Percentiles rank a stretch among this genome's conserved stretches.
Evolutionary conservation across 2,797 vertebrate species (phyloP).

Genomic region (Helarctos malayanus): DNA sequence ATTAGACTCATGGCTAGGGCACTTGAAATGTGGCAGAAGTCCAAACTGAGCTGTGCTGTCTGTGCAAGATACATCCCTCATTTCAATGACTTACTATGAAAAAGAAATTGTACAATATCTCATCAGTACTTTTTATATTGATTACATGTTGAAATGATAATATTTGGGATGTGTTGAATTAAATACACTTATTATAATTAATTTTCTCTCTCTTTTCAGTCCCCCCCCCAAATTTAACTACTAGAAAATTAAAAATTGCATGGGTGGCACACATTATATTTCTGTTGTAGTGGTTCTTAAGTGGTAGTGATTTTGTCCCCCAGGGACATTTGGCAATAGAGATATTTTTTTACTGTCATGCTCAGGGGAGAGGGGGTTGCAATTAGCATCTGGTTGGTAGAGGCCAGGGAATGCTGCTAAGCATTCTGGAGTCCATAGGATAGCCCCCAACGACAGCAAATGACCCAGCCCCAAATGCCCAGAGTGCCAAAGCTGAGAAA

Average conservation of each 20-base stretch:
- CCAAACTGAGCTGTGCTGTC: not conserved
- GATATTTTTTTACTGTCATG: not conserved
- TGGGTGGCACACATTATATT: not conserved
- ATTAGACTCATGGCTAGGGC: not conserved
- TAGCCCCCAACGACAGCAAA: not conserved
- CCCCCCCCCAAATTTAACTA: not conserved
- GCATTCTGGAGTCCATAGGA: accelerated
- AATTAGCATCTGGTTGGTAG: not conserved
- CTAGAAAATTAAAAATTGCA: not conserved
- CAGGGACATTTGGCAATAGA: not conserved
- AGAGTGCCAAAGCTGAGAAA: not conserved
- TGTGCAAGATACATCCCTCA: not conserved
- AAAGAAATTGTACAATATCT: not conserved
- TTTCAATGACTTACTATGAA: not conserved
- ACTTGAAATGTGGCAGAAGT: not conserved
- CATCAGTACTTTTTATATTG: not conserved
- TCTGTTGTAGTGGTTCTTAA: not conserved
- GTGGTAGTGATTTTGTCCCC: not conserved
- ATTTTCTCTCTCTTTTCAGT: not conserved
- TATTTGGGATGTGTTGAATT: not conserved
- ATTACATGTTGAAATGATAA: not conserved
- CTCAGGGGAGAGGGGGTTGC: not conserved
- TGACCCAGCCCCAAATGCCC: not conserved
- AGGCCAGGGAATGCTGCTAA: not conserved
- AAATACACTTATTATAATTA: slow-evolving; percentile 24